Conservation (phyloP, 2,797 vertebrate genomes). For the Botia almorhae region DNA sequence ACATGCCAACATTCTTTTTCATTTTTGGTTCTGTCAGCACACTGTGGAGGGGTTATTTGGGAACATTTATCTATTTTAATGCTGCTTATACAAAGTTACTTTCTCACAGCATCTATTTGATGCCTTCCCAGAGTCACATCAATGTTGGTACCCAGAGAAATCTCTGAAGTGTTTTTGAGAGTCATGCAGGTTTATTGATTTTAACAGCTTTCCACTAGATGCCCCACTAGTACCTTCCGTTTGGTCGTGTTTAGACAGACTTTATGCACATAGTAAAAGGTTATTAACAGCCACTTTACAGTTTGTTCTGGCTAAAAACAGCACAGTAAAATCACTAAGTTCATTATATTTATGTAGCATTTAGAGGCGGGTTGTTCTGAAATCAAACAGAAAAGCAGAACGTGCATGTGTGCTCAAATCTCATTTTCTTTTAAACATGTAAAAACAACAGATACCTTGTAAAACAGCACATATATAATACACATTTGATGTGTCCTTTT, state of each 20-base stretch:
- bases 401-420: too few species aligned
- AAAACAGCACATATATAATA: too few species aligned
- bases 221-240: background rate
- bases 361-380: too few species aligned
- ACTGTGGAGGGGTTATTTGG: constrained; percentile 71
- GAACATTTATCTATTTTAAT: constrained; percentile 68
- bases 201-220: background rate
- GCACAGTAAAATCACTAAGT: too few species aligned
- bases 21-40: constrained; percentile 76
- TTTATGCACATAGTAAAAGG: constrained; percentile 14
- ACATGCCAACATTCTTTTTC: constrained; percentile 74
- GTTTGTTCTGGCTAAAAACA: too few species aligned
- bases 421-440: too few species aligned
- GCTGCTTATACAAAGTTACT: constrained; percentile 62
- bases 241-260: constrained; percentile 27
- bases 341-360: too few species aligned
- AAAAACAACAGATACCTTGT: too few species aligned
- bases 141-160: background rate
- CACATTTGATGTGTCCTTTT: background rate
- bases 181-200: background rate
- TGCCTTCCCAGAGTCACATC: constrained; percentile 9
- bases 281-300: constrained; percentile 9
- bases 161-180: constrained; percentile 16
- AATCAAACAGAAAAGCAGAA: too few species aligned
- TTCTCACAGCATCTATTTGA: constrained; percentile 57